phyloP scores from a whole-genome alignment of 2,113 vertebrate genomes.

The Seriola quinqueradiata region DNA sequence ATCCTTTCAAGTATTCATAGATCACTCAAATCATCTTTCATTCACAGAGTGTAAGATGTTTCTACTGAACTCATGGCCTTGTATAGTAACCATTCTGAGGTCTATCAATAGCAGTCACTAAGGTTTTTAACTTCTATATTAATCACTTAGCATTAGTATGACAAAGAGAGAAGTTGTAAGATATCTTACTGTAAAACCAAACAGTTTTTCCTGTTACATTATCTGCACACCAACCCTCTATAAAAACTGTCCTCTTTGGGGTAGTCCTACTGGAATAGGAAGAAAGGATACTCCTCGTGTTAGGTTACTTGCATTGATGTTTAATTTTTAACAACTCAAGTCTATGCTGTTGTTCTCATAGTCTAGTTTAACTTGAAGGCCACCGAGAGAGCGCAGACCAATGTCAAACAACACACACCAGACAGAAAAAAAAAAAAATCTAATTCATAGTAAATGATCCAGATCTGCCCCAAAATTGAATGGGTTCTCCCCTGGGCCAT shows the following conservation, averaged over 20 bases:
- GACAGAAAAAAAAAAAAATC: no score
- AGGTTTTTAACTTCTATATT: background rate
- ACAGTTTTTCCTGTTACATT: no score
- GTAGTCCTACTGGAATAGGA: background rate
- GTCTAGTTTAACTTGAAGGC: background rate
- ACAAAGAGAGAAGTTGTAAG: background rate
- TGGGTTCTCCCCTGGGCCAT: no score
- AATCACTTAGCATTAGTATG: background rate
- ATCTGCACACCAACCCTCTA: background rate
- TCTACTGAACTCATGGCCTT: background rate
- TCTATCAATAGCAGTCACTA: background rate
- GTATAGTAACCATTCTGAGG: background rate
- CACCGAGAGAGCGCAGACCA: no score
- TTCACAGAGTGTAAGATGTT: no score
- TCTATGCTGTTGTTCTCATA: conserved; percentile 14
- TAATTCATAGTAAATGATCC: no score
- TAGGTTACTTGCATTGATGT: background rate
- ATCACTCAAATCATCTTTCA: background rate
- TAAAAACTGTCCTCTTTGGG: background rate
- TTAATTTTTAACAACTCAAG: background rate
- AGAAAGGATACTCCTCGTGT: background rate
- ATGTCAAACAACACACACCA: no score
- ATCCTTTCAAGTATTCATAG: conserved; percentile 15
- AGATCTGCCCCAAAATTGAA: no score
- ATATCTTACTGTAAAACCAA: background rate